A percentile compares a stretch with the other conserved stretches of the same genome.
These are phyloP conservation scores for Cladopsammia gracilis DNA, from an alignment of 64 coral and sea anemone species.

Conservation along the genomic window DNA sequence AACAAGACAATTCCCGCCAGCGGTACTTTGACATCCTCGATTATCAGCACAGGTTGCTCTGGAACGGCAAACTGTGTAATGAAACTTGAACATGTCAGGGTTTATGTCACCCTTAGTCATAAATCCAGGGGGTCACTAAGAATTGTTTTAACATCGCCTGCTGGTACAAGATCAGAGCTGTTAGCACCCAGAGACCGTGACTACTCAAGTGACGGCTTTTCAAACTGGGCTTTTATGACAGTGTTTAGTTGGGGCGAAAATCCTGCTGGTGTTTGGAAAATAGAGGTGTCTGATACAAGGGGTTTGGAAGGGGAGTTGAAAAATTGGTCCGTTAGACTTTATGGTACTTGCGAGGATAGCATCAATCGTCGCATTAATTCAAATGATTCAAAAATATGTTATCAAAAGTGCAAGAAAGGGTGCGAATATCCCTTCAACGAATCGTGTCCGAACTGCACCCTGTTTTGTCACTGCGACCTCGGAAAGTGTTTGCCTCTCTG, in stretches of 20 bases:
- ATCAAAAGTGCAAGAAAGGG: slow-evolving; percentile 74
- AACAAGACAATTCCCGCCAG: slow-evolving; percentile 64
- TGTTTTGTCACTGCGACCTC: slow-evolving; percentile 85
- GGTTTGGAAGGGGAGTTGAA: slow-evolving; percentile 68
- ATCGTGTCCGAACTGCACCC: slow-evolving; percentile 79
- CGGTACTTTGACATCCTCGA: slow-evolving; percentile 72
- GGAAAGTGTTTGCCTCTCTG: slow-evolving; percentile 80
- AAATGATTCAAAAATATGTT: slow-evolving; percentile 72
- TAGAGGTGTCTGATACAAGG: slow-evolving; percentile 77
- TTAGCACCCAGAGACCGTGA: slow-evolving; percentile 78
- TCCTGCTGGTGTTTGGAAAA: slow-evolving; percentile 82
- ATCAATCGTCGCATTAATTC: slow-evolving; percentile 41
- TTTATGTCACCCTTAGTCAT: slow-evolving; percentile 89
- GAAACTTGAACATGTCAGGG: slow-evolving; percentile 93
- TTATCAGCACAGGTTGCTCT: slow-evolving; percentile 80
- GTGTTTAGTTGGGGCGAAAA: slow-evolving; percentile 96
- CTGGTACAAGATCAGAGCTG: slow-evolving; percentile 89
- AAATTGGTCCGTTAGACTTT: slow-evolving; percentile 84
- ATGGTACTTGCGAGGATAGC: slow-evolving; percentile 79
- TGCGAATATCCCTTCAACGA: slow-evolving; percentile 70
- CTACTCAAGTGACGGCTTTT: slow-evolving; percentile 82
- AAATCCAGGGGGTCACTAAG: slow-evolving; percentile 76
- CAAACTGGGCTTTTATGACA: slow-evolving; percentile 99
- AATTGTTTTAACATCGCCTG: slow-evolving; percentile 92
- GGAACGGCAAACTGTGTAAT: slow-evolving; percentile 77